Conservation (phyloP, 2,797 vertebrate species). For the Selene dorsalis region DNA sequence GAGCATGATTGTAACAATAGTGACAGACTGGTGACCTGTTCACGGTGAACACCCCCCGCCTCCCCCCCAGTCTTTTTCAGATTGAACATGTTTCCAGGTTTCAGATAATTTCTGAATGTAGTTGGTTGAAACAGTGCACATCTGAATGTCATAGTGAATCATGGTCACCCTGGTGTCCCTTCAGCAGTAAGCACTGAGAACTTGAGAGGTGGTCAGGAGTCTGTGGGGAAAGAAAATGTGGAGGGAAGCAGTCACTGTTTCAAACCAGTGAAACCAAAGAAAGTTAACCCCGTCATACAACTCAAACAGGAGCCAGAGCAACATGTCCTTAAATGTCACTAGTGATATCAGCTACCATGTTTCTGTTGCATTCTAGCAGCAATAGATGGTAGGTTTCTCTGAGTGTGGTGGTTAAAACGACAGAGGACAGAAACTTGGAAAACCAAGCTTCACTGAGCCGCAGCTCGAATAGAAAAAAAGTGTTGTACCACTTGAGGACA, state of each 20-base stretch:
- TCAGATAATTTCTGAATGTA: background rate
- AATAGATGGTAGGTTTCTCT: background rate
- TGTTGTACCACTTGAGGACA: background rate
- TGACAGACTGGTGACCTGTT: too few species aligned
- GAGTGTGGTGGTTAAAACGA: background rate
- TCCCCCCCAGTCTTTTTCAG: too few species aligned
- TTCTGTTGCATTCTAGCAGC: background rate
- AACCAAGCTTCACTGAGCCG: background rate
- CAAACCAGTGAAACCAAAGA: background rate
- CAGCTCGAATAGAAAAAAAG: background rate
- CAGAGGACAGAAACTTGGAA: background rate
- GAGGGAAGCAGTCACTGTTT: background rate
- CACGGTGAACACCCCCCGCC: too few species aligned
- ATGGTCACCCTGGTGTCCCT: too few species aligned
- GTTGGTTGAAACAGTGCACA: background rate
- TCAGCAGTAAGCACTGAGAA: background rate
- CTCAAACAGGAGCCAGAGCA: background rate
- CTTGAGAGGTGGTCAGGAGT: background rate
- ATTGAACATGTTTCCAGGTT: too few species aligned
- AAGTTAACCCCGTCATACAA: background rate
- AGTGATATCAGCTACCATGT: background rate
- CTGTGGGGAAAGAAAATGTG: background rate
- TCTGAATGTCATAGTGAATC: too few species aligned
- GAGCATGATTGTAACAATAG: too few species aligned
- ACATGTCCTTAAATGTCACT: background rate